Base-by-base conservation (phyloP, 2,113 vertebrate genomes). In the Sylvia atricapilla region DNA sequence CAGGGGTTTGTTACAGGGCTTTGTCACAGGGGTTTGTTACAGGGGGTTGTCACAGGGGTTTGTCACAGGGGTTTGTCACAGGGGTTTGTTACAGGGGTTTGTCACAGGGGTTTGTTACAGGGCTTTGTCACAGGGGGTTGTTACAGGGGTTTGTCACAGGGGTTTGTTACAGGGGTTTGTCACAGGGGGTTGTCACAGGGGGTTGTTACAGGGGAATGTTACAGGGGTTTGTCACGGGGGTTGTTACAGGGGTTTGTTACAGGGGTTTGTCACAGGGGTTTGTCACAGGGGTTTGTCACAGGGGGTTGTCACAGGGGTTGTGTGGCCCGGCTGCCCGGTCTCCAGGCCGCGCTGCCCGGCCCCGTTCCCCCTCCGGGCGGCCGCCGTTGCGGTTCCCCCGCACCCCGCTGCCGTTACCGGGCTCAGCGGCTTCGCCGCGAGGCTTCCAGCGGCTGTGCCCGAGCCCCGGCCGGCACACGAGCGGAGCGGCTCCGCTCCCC, bases 171-270 rank as follows among this genome's bases (percentile, higher is more conserved):
- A 5, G 7, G 47, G 22, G 6, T 10, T 11, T 16, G 31, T 24
- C 39, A 1, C 9, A 5, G 7, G 47, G 22, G 6, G 9, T 11
- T 16, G 31, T 24, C 44, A 1, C 9, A 5, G 7, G 47, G 22
- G 6, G 8, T 11, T 16, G 31, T 24, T 39, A 1, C 9, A 5
- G 7, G 47, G 22, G 6, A 9, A 10, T 16, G 31, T 24, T 39
- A 1, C 9, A 5, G 7, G 47, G 22, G 6, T 10, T 11, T 16
- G 28, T 24, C n/a, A n/a, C n/a, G n/a, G n/a, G 22, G 6, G 9
- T 11, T 16, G 31, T 24, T 39, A 1, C 9, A 5, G 7, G 47
- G 22, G 6, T 10, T 11, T 16, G 28, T 24, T 44, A 1, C 9
- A 5, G 7, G 47, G 22, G 6, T 10, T 11, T 16, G 31, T 24